These are phyloP conservation scores for Baryphthengus martii DNA, from an alignment of 2,113 vertebrate species.

Conservation along the genomic window DNA sequence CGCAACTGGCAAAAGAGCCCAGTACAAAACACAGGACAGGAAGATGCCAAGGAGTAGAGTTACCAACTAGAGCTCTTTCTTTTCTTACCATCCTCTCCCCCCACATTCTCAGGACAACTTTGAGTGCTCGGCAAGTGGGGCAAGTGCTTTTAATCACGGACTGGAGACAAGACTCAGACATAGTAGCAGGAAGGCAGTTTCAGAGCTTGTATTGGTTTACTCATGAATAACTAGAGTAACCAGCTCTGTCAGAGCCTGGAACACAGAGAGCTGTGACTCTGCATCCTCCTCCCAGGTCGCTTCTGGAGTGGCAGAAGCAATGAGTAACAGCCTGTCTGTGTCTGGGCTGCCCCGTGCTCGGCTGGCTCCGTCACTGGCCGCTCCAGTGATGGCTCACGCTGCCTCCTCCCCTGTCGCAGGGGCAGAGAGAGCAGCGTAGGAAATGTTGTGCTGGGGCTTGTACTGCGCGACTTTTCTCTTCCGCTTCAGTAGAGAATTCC, in stretches of 20 bases:
- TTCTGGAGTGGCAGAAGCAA: neutral
- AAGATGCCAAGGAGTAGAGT: neutral
- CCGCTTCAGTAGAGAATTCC: neutral
- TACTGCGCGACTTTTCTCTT: neutral
- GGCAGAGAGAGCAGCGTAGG: neutral
- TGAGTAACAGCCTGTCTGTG: neutral
- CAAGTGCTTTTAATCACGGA: neutral
- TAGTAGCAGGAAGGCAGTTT: neutral
- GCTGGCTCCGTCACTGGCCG: neutral
- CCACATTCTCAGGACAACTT: neutral
- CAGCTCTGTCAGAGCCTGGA: neutral
- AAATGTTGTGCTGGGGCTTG: neutral
- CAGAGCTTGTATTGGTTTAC: neutral
- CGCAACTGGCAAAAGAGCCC: neutral
- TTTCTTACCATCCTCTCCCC: neutral
- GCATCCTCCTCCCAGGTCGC: neutral
- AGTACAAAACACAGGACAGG: neutral
- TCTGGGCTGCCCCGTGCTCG: neutral
- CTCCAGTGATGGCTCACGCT: neutral
- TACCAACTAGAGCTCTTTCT: neutral
- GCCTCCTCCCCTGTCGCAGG: neutral
- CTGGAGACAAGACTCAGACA: neutral
- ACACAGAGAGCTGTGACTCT: neutral
- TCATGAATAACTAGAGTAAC: constrained; percentile 28
- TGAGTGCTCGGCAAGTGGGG: neutral